Evolutionary conservation across 2,888 invertebrate species (phyloP), one percentile per base, ranked within the genome.

Genomic region (Aphrophora alni): DNA sequence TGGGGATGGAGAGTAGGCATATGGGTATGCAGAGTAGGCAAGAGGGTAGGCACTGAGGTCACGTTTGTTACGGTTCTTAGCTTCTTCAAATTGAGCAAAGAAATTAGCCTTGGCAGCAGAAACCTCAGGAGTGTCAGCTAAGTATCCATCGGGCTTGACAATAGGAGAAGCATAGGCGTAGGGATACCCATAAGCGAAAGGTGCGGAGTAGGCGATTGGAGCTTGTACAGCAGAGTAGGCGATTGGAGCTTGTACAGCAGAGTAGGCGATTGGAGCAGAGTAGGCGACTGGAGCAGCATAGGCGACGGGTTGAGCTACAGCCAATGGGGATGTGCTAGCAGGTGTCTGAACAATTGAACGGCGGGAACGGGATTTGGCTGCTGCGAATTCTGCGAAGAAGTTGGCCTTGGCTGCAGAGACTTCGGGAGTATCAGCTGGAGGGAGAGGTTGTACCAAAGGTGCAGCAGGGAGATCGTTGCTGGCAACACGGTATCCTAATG

Each of bases 31-130:
- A 51, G 81, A 74, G 73, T 75, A 77, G 25, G 79, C 77, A n/a
- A 75, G 77, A 27, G 70, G 27, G 82, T 68, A 21, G 33, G 77
- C 44, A 7, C 59, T 73, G 17, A 76, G 78, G 8, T 33, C 33
- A 8, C 33, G 33, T 8, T 33, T 33, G 33, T 8, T 8, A 33
- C 33, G 33, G 33, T 33, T 33, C 33, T 33, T 33, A 33, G 28
- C 81, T 78, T 80, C 84, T 17, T 86, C 86, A 77, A 88, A 86
- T 38, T 87, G 86, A 73, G 87, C 88, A 71, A 87, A 84, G 85
- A 89, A 89, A n/a, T 88, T 88, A 28, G 87, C 88, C 83, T 88
- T 89, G 27, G 90, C 90, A 78, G 87, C 88, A 10, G 87, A 88
- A 12, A 90, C 89, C 79, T 85, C 85, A 69, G 86, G 84, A 77